Base-by-base conservation (phyloP, 1,140 invertebrate genomes). In the Antheraea mylitta region DNA sequence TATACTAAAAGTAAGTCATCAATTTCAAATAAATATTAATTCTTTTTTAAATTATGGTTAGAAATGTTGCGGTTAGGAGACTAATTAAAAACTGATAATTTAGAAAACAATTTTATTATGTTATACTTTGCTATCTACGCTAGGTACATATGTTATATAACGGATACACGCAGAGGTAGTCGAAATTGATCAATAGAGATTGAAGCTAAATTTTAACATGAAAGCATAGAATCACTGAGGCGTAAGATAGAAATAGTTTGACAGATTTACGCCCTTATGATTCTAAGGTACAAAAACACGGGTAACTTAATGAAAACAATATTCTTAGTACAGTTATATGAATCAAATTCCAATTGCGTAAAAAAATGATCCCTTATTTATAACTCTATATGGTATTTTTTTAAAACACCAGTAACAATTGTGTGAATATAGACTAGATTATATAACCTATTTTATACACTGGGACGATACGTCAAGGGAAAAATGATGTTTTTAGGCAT, bases 1-100 rank as follows among this genome's bases (percentile, higher is more conserved):
- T 76, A 76, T 76, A 76, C 67, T 37, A 69, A 72, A 67, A 16
- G 62, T 58, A 45, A 53, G 60, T 71, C 69, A 71, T 74, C 60
- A 69, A 66, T 38, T 69, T 61, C 64, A 53, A 67, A 70, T 67
- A 66, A 30, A 11, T 38, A 7, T 68, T 60, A 30, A 59, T 58
- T 38, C 16, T 68, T 67, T 63, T 37, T n/a, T 38, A 38, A n/a
- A 74, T 58, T 45, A 63, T n/a, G 22, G 38, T 18, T 1, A 65
- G 18, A 48, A 48, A 65, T 18, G 19, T 48, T 65, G 64, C 19
- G 64, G 64, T 65, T 65, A 9, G 64, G 38, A 8, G 16, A 2
- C 10, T 65, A 65, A 65, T 65, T 65, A 65, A 65, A 65, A 10
- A 18, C 38, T 22, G 18, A 38, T 65, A 48, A 48, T 48, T 22